Evolutionary conservation across 2,113 vertebrate species (phyloP), one percentile per base, ranked within the genome.

Genomic region (Lepus timidus): DNA sequence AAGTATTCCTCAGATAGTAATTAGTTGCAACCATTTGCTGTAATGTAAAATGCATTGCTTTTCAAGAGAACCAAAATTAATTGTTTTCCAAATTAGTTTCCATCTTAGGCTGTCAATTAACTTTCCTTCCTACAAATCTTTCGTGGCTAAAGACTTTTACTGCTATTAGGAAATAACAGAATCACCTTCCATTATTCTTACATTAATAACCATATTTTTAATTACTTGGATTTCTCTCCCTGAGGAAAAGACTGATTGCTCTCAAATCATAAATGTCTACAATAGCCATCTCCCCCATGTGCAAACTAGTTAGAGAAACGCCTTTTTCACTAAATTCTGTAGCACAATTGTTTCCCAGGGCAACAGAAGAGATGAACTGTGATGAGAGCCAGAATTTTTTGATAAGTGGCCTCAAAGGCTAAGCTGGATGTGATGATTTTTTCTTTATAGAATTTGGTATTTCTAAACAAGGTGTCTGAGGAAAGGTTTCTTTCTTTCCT

Each of bases 61-160:
- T 88, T 90, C 86, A 94, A 94, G 82, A 88, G 51, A 55, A 79
- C 55, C 76, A 65, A 96, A 93, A 97, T 96, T 97, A 96, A 96
- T 93, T 87, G 70, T 91, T 71, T 91, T 92, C 36, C 84, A 91
- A 94, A 91, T 76, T 79, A 88, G 89, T 87, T 85, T 79, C 87
- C 39, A 71, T 89, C 74, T 95, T 92, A 86, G 61, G 70, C 19
- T 96, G 90, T 90, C 96, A 94, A 61, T 74, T 87, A 68, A 65
- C 92, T 95, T 90, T 83, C 67, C 73, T 88, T 76, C 61, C 87
- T 64, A 52, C 67, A 85, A 88, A 84, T 87, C 90, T 89, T 95
- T 68, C 20, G 25, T 58, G 65, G 61, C 55, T 93, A 85, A 93
- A 94, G 89, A 87, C 61, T 94, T 87, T 88, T 58, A 91, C 64